Base-by-base conservation (phyloP, 2,797 vertebrate species). In the Sebastes kiyomatsui region DNA sequence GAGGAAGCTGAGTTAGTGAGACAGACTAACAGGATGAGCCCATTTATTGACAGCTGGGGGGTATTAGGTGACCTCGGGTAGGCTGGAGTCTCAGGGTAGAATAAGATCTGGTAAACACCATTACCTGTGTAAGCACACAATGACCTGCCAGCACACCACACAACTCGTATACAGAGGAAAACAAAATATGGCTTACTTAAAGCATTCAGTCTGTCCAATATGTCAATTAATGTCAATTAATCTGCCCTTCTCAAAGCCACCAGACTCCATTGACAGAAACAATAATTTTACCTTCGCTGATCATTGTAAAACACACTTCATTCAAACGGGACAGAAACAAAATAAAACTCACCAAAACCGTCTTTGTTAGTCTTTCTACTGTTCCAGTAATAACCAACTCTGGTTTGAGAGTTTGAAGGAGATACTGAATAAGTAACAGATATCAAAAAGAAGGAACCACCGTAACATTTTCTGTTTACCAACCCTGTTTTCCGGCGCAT, bases 21-120 rank as follows among this genome's bases (percentile, higher is more conserved):
- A 54, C 35, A 61, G 58, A 80, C 67, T 83, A 82, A 86, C 69
- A 76, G 55, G 80, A 82, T 87, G 77, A 87, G 70, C 73, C 73
- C 35, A 69, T 83, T 71, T 81, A 84, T 76, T 76, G 77, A 81
- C 85, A 81, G 75, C 66, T 55, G 38, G 28, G 25, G 54, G 58
- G 52, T 56, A 72, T 79, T 71, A 74, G 64, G 11, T 56, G 61
- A 65, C 58, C n/a, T 38, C 16, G 9, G 68, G 13, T 58, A 42
- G 59, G 64, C 38, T 58, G 12, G 5, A 62, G 52, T 67, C 59
- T 75, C 27, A 7, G 20, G 30, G 30, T 75, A 32, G 13, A 66
- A 49, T 20, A 35, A 67, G 68, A 72, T n/a, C 56, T 28, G 25
- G 35, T 72, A 1, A 75, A 79, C 56, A 52, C 38, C 25, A 14